These are phyloP conservation scores for Charaxes varanes DNA, from an alignment of 1,140 invertebrate genomes.

Conservation along the genomic window DNA sequence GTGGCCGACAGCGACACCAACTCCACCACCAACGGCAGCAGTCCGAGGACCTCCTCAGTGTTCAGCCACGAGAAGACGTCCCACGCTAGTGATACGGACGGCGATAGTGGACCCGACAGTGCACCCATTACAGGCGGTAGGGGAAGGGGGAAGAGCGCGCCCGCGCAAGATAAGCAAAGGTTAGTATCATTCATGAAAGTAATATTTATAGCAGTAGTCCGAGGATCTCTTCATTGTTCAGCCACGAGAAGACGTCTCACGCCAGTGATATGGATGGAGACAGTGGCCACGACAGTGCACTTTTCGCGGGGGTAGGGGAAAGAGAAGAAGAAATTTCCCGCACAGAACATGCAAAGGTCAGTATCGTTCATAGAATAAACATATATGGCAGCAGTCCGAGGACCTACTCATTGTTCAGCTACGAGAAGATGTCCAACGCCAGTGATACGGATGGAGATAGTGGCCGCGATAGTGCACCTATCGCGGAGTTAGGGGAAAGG, in stretches of 20 bases:
- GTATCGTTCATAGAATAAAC: too few species aligned
- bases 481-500: slow-evolving; percentile 48
- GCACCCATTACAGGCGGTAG: slow-evolving; percentile 55
- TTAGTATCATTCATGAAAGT: too few species aligned
- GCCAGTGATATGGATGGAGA: too few species aligned
- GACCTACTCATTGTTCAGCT: slow-evolving; percentile 64
- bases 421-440: slow-evolving; percentile 52
- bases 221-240: too few species aligned
- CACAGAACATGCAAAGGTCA: slow-evolving; percentile 52
- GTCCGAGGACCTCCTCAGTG: slow-evolving; percentile 62
- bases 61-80: slow-evolving; percentile 63
- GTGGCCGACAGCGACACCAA: slow-evolving; percentile 67
- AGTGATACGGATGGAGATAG: slow-evolving; percentile 63
- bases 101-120: slow-evolving; percentile 60
- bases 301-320: too few species aligned
- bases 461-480: slow-evolving; percentile 58
- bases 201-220: too few species aligned
- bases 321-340: slow-evolving; percentile 31
- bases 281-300: too few species aligned
- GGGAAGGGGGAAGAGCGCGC: slow-evolving; percentile 36
- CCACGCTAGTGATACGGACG: slow-evolving; percentile 55
- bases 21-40: slow-evolving; percentile 65
- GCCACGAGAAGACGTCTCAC: too few species aligned
- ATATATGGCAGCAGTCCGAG: slow-evolving; percentile 64
- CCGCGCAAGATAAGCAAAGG: slow-evolving; percentile 50